Evolutionary conservation across 1,140 invertebrate genomes (phyloP).

Genomic region (Drosophila suzukii): DNA sequence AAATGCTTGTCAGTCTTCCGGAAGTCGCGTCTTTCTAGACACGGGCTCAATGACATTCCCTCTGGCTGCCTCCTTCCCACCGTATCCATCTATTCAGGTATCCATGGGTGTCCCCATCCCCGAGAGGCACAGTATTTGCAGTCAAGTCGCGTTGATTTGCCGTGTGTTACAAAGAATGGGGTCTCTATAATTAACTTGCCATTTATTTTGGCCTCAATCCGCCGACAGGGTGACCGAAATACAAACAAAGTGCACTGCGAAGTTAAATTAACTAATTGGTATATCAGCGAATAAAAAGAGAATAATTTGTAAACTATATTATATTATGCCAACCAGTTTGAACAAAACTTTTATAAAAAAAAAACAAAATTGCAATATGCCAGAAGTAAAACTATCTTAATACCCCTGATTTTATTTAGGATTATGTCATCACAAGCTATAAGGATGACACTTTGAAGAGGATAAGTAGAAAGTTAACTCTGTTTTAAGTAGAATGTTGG

Average conservation of each 20-base stretch:
- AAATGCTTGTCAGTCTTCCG: slow-evolving; percentile 51
- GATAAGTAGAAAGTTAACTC: no score
- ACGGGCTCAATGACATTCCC: slow-evolving; percentile 29
- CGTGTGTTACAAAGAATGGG: slow-evolving; percentile 15
- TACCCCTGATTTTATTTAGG: no score
- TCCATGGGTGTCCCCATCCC: not conserved
- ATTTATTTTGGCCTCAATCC: slow-evolving; percentile 29
- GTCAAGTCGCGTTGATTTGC: slow-evolving; percentile 23
- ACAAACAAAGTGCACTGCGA: not conserved
- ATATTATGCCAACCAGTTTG: not conserved
- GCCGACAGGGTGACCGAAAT: slow-evolving; percentile 30
- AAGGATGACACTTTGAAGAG: no score
- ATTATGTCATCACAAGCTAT: no score
- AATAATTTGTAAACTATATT: no score
- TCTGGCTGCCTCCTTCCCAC: not conserved
- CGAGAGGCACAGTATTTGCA: slow-evolving; percentile 5
- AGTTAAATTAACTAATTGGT: not conserved
- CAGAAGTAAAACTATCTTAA: no score
- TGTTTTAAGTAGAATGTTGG: no score
- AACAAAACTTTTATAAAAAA: no score
- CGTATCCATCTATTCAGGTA: not conserved
- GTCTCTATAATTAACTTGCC: slow-evolving; percentile 37
- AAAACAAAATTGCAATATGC: no score
- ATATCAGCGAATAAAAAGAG: not conserved
- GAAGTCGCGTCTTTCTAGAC: slow-evolving; percentile 1